These are phyloP conservation scores for Actenoides lindsayi DNA, from an alignment of 2,113 vertebrate species.

Conservation along the genomic window DNA sequence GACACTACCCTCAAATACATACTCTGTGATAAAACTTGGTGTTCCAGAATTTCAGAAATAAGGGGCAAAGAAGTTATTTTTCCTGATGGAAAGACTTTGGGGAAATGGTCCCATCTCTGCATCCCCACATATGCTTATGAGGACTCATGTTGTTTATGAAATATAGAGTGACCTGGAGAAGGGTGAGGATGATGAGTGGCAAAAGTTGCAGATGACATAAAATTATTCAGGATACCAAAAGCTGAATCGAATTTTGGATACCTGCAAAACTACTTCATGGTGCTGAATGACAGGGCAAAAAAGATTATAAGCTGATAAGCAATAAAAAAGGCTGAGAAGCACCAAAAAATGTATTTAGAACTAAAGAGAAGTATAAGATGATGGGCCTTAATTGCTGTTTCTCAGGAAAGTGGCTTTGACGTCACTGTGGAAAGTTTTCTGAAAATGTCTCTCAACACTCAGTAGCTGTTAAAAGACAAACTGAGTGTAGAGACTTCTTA, in stretches of 20 bases:
- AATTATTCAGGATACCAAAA: background rate
- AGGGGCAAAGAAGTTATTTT: background rate
- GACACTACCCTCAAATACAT: background rate
- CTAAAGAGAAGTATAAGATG: too few species aligned
- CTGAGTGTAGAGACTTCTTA: too few species aligned
- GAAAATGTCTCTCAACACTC: too few species aligned
- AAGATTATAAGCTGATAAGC: background rate
- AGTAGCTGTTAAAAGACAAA: too few species aligned
- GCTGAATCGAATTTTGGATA: background rate
- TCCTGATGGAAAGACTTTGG: background rate
- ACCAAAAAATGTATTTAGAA: too few species aligned
- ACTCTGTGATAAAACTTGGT: fast-evolving
- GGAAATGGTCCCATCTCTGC: background rate
- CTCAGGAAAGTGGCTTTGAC: too few species aligned
- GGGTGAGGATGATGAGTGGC: fast-evolving
- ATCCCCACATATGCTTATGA: background rate
- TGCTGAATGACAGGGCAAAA: background rate
- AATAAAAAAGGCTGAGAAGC: too few species aligned
- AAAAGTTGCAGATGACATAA: background rate
- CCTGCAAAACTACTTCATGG: background rate
- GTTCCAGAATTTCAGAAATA: background rate
- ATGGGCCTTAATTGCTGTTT: too few species aligned
- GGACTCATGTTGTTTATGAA: background rate
- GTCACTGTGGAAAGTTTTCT: too few species aligned
- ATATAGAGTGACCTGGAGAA: background rate